These are phyloP conservation scores for Grammomys dolichurus DNA, from an alignment of 2,113 vertebrate species.

Conservation along the genomic window DNA sequence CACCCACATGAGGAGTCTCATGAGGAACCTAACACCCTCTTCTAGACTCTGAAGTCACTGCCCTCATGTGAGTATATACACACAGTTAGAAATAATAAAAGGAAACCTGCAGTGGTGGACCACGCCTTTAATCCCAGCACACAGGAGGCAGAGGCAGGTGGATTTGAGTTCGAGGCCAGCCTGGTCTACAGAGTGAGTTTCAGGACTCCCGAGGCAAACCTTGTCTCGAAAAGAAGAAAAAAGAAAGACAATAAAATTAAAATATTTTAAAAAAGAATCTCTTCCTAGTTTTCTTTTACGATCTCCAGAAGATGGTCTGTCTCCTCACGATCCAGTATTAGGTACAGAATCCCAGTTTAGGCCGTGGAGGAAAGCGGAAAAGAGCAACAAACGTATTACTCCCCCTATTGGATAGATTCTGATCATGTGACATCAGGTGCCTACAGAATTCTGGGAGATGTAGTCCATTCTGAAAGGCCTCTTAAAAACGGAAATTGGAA, in stretches of 20 bases:
- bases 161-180: background rate
- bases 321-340: background rate
- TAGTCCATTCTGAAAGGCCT: background rate
- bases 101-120: background rate
- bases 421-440: background rate
- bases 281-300: background rate
- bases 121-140: background rate
- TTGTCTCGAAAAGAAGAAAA: background rate
- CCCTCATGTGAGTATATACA: background rate
- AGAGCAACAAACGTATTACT: rapidly evolving
- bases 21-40: too few species aligned
- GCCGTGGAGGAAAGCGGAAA: background rate
- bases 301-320: too few species aligned
- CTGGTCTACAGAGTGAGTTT: background rate
- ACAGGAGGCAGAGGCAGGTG: background rate
- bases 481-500: background rate
- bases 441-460: background rate
- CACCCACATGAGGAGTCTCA: background rate
- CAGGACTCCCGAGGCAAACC: background rate
- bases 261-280: background rate
- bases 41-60: background rate
- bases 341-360: background rate
- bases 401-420: background rate
- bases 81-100: background rate
- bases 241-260: too few species aligned